These are phyloP conservation scores for Cephus spinipes DNA, from an alignment of 2,888 invertebrate genomes.

Conservation along the genomic window DNA sequence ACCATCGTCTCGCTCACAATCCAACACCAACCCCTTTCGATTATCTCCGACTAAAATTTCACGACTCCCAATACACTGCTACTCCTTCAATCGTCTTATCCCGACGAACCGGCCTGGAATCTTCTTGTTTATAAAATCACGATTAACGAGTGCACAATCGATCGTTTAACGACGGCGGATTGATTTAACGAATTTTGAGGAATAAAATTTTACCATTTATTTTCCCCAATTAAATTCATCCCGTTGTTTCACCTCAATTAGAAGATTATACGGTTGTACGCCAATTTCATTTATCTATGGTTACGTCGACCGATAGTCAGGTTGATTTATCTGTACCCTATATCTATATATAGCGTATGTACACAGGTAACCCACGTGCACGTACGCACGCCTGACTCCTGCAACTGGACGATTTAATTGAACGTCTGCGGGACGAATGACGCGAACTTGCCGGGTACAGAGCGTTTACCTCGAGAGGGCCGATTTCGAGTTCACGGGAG, in stretches of 20 bases:
- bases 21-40: background rate
- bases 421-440: slow-evolving; percentile 39
- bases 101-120: background rate
- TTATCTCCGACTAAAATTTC: background rate
- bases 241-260: background rate
- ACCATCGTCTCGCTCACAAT: background rate
- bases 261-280: background rate
- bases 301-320: background rate
- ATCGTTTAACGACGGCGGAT: background rate
- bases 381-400: background rate
- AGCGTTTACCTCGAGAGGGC: slow-evolving; percentile 6
- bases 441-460: slow-evolving; percentile 33
- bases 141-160: background rate
- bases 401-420: slow-evolving; percentile 35
- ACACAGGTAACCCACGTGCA: too few species aligned
- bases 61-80: background rate
- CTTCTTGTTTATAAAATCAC: background rate
- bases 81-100: background rate
- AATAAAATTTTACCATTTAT: background rate
- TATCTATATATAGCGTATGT: background rate
- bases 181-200: background rate
- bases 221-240: background rate
- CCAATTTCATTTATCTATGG: background rate
- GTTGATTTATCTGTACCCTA: background rate
- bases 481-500: slow-evolving; percentile 3